Evolutionary conservation across 2,797 vertebrate genomes (phyloP), one percentile per base, ranked within the genome.

Genomic region (Numenius phaeopus): DNA sequence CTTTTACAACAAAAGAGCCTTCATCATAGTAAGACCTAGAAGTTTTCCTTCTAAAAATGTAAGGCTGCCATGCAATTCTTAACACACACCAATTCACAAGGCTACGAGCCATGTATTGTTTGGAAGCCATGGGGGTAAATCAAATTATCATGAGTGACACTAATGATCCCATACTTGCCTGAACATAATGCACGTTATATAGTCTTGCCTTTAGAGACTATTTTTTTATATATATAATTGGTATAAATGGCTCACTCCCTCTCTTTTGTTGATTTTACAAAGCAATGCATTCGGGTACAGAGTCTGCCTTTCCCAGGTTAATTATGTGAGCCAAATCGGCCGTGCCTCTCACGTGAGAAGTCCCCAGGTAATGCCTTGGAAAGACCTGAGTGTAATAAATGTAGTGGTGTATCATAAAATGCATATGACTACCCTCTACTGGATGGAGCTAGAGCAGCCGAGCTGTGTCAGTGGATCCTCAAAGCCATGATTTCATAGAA

Each of bases 131-230:
- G 73, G 94, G 70, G 79, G 92, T 94, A 96, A 97, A 96, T 90
- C 72, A 86, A 86, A 96, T 95, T 96, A 95, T 87, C 77, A 20
- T 62, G 57, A 96, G 81, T 92, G 89, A 94, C 90, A 92, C 47
- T 97, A 97, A 95, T 95, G 90, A 92, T 88, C 80, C 72, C 65
- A 79, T n/a, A 93, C 84, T 94, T 94, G 85, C 95, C 59, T 91
- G 87, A 91, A 93, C 57, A 94, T 94, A 96, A 96, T 92, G 54
- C 37, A 75, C 2, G 4, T 78, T 95, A 73, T 54, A 92, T n/a
- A 87, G 79, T 27, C 82, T 76, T 81, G 84, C 76, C 89, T 96
- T 94, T 66, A 78, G 73, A 69, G 72, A 75, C 69, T 81, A 30
- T 72, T 78, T 89, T 94, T 83, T 44, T 62, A 69, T 80, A 67